Conservation (phyloP, 2,888 invertebrate species). For the Gastracanthus pulcherrimus region DNA sequence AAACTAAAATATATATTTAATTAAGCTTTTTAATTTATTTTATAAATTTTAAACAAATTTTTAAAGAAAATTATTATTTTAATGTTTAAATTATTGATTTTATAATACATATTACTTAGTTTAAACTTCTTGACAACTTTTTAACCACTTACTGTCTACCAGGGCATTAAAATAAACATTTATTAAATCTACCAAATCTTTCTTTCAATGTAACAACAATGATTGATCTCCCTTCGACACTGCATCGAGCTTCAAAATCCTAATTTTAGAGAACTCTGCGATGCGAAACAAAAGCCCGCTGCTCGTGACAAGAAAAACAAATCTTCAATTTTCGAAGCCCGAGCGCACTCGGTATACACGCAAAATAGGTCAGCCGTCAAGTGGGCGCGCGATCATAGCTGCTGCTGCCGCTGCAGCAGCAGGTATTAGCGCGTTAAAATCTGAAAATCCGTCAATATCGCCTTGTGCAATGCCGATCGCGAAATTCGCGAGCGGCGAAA, state of each 20-base stretch:
- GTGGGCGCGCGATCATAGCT: neutral
- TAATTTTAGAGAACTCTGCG: neutral
- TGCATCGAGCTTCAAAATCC: too few relatives aligned
- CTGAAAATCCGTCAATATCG: constrained; percentile 38
- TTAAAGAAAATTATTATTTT: too few relatives aligned
- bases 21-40: neutral
- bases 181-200: too few relatives aligned
- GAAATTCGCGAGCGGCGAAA: neutral
- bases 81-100: too few relatives aligned
- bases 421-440: constrained; percentile 34
- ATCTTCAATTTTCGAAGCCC: constrained; percentile 16
- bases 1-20: neutral
- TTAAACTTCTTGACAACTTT: too few relatives aligned
- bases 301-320: constrained; percentile 30
- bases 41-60: too few relatives aligned
- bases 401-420: neutral
- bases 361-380: constrained; percentile 45
- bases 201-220: too few relatives aligned
- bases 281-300: constrained; percentile 1
- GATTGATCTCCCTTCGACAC: too few relatives aligned
- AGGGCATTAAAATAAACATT: too few relatives aligned
- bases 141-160: too few relatives aligned
- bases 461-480: constrained; percentile 22
- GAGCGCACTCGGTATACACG: neutral
- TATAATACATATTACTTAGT: too few relatives aligned